These are phyloP conservation scores for Hydraecia micacea DNA, from an alignment of 2,888 invertebrate genomes.

Conservation along the genomic window DNA sequence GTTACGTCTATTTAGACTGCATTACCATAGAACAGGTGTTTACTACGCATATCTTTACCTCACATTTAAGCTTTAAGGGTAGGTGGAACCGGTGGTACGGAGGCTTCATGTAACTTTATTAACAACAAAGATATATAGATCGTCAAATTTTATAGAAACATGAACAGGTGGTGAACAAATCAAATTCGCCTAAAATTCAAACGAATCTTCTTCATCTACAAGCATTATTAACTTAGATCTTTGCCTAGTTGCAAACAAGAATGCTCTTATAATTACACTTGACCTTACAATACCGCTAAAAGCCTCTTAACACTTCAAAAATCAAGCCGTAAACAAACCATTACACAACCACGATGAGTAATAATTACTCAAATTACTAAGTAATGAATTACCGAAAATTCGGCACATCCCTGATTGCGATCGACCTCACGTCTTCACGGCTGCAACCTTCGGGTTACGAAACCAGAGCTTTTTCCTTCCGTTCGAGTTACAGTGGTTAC, in stretches of 20 bases:
- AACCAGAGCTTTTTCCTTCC: conserved; percentile 83
- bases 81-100: not conserved
- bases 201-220: no score
- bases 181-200: not conserved
- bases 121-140: not conserved
- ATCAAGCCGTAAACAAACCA: conserved; percentile 41
- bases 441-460: conserved; percentile 75
- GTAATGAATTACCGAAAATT: conserved; percentile 61
- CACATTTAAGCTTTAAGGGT: not conserved
- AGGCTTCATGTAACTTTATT: not conserved
- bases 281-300: conserved; percentile 41
- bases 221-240: conserved; percentile 15
- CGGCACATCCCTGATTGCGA: conserved; percentile 68
- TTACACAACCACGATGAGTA: conserved; percentile 51
- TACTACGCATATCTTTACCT: conserved; percentile 12
- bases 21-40: conserved; percentile 41
- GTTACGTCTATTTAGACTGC: conserved; percentile 43
- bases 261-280: conserved; percentile 17
- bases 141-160: not conserved
- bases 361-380: conserved; percentile 53
- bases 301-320: conserved; percentile 41
- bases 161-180: not conserved
- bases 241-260: conserved; percentile 18
- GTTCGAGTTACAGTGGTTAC: conserved; percentile 66
- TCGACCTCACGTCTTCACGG: conserved; percentile 76